Conservation (phyloP, 2,113 vertebrate species). For the Pachycephala philippinensis region DNA sequence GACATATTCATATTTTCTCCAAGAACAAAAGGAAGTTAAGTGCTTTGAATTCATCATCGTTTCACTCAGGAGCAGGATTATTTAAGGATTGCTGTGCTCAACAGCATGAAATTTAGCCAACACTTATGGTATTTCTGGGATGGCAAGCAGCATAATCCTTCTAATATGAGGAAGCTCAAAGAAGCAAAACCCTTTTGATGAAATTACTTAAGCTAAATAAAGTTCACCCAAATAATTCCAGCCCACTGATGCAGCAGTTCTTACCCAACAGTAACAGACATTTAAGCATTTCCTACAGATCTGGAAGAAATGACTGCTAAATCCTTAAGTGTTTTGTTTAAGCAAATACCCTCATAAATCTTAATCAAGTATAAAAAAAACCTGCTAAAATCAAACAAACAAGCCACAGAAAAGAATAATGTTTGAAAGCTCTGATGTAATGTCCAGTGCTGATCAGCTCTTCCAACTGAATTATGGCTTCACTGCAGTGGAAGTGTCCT, state of each 20-base stretch:
- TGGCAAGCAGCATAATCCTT: neutral
- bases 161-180: neutral
- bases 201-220: constrained; percentile 2
- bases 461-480: neutral
- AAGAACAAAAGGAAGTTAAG: neutral
- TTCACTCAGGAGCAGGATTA: neutral
- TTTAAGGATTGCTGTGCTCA: neutral
- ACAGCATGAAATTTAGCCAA: neutral
- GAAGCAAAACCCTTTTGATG: neutral
- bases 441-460: neutral
- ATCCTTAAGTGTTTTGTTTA: constrained; percentile 4
- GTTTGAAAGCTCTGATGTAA: neutral
- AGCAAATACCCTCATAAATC: constrained; percentile 19
- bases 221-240: constrained; percentile 8
- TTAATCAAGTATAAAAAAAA: neutral
- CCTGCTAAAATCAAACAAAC: constrained; percentile 18
- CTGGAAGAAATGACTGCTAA: neutral
- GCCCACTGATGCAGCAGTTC: neutral
- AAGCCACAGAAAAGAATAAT: neutral
- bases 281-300: constrained; percentile 20
- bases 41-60: neutral
- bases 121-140: neutral
- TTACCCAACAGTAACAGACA: constrained; percentile 20
- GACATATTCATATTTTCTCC: neutral
- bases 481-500: neutral